Percentiles rank a stretch among this genome's conserved stretches.
phyloP scores from a whole-genome alignment of 2,888 invertebrate genomes.

The Charanyca ferruginea region DNA sequence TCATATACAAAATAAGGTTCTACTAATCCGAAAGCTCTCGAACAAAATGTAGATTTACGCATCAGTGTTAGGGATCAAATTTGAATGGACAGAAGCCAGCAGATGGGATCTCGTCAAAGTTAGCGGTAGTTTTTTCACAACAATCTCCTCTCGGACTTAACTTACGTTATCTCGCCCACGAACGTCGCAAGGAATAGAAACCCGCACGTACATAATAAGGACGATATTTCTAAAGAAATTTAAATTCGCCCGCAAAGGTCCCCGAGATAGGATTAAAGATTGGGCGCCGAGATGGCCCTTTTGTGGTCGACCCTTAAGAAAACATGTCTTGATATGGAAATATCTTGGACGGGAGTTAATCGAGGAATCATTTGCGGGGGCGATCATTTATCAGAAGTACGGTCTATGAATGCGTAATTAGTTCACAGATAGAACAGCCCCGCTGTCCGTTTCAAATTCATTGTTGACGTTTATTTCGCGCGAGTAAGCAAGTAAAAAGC shows the following conservation, averaged over 20 bases:
- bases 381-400: conserved; percentile 87
- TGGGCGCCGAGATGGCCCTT: conserved; percentile 90
- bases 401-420: conserved; percentile 86
- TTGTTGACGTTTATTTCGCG: conserved; percentile 84
- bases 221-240: conserved; percentile 92
- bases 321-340: conserved; percentile 91
- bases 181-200: conserved; percentile 90
- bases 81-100: conserved; percentile 68
- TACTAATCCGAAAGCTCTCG: conserved; percentile 82
- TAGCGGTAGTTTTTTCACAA: conserved; percentile 91
- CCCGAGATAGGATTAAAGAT: conserved; percentile 91
- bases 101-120: conserved; percentile 89
- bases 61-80: conserved; percentile 78
- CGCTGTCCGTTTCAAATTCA: conserved; percentile 70
- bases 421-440: conserved; percentile 75
- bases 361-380: conserved; percentile 89
- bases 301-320: conserved; percentile 91
- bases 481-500: conserved; percentile 82
- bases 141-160: conserved; percentile 91
- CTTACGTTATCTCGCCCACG: conserved; percentile 90
- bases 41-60: conserved; percentile 75
- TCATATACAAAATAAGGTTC: conserved; percentile 91
- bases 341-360: conserved; percentile 88
- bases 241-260: conserved; percentile 91
- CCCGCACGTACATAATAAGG: conserved; percentile 91